Evolutionary conservation across 2,888 invertebrate species (phyloP).

Genomic region (Esperia sulphurella): DNA sequence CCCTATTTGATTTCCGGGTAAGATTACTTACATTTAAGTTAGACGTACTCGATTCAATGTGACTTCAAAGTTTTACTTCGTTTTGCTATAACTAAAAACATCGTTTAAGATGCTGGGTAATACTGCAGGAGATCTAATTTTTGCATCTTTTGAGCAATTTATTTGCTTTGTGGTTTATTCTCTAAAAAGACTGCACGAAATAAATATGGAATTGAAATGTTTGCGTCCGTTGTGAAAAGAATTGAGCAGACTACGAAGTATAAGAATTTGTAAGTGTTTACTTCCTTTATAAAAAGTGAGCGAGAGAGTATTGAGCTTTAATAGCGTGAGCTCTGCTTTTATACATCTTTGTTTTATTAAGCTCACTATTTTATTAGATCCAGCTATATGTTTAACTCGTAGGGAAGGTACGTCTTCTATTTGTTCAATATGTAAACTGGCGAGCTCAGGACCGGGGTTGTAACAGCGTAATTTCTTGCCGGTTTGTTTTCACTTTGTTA

Average conservation of each 20-base stretch:
- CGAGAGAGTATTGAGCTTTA: too few relatives aligned
- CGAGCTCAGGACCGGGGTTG: constrained; percentile 1
- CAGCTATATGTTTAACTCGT: too few relatives aligned
- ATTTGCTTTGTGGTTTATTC: neutral
- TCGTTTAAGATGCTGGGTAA: neutral
- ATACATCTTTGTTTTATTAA: too few relatives aligned
- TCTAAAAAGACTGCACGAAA: too few relatives aligned
- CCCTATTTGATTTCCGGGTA: constrained; percentile 12
- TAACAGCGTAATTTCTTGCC: constrained; percentile 35
- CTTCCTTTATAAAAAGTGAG: too few relatives aligned
- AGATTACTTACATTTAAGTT: constrained; percentile 14
- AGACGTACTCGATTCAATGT: constrained; percentile 9
- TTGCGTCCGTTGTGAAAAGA: too few relatives aligned
- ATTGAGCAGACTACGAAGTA: too few relatives aligned
- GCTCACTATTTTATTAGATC: too few relatives aligned
- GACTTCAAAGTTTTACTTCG: constrained; percentile 9
- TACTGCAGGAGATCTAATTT: neutral
- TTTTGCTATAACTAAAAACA: neutral
- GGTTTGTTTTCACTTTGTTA: constrained; percentile 25
- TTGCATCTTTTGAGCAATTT: neutral
- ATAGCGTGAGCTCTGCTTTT: too few relatives aligned
- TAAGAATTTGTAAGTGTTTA: too few relatives aligned
- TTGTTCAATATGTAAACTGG: constrained; percentile 25
- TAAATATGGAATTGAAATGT: too few relatives aligned
- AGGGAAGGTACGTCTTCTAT: neutral